These are phyloP conservation scores for Belgica antarctica DNA, from an alignment of 2,888 invertebrate species.

Conservation along the genomic window DNA sequence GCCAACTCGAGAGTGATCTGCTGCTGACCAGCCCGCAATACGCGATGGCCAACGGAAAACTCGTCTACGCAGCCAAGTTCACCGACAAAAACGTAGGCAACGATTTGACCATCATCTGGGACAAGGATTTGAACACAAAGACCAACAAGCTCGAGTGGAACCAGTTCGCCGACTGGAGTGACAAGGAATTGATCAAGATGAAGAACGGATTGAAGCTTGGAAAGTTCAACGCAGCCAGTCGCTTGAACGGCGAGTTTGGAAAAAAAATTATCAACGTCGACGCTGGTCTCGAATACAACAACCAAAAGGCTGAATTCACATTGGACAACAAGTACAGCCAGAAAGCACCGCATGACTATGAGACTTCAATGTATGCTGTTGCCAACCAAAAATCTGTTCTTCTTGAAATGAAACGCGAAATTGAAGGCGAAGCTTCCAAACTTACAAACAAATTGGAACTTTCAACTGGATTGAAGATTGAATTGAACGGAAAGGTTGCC, in stretches of 20 bases:
- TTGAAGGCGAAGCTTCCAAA: conserved; percentile 52
- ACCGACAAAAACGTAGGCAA: conserved; percentile 48
- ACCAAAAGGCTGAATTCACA: neutral
- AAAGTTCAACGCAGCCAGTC: neutral
- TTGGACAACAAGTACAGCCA: conserved; percentile 33
- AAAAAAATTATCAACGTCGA: conserved; percentile 20
- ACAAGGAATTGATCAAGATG: conserved; percentile 1
- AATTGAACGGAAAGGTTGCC: conserved; percentile 51
- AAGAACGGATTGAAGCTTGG: conserved; percentile 29
- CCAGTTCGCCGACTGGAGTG: conserved; percentile 25
- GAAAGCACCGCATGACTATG: conserved; percentile 30
- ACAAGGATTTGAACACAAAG: conserved; percentile 61
- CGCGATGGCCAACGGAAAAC: conserved; percentile 43
- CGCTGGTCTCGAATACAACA: neutral
- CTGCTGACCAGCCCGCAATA: conserved; percentile 33
- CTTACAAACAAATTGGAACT: conserved; percentile 50
- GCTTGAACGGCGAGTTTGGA: conserved; percentile 30
- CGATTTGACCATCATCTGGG: conserved; percentile 61
- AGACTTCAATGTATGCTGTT: conserved; percentile 57
- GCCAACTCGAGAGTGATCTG: conserved; percentile 39
- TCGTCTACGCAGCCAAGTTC: conserved; percentile 18
- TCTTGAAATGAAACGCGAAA: conserved; percentile 49
- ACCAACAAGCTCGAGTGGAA: conserved; percentile 54
- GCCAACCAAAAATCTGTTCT: conserved; percentile 52
- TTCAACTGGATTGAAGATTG: conserved; percentile 51